phyloP scores from a whole-genome alignment of 2,113 vertebrate species.

The Puffinus mauretanicus region DNA sequence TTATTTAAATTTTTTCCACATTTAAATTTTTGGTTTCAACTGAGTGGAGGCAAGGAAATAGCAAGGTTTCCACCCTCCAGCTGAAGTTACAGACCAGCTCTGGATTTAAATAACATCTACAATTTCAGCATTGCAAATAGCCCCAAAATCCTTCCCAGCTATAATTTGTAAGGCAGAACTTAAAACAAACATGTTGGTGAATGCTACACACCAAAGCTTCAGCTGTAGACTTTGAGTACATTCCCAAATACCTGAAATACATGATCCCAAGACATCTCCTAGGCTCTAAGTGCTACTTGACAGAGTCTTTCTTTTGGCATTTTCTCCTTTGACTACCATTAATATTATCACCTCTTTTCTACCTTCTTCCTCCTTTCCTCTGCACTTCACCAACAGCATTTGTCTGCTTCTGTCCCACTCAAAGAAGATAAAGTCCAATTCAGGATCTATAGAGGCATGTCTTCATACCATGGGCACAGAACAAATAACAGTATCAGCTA shows the following conservation, averaged over 20 bases:
- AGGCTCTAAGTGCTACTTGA: neutral
- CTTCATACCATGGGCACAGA: neutral
- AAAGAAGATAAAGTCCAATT: accelerated
- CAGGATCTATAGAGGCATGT: neutral
- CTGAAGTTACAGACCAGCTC: slow-evolving; percentile 40
- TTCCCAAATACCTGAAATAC: neutral
- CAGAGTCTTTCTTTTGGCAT: neutral
- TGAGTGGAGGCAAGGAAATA: slow-evolving; percentile 23
- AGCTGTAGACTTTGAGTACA: neutral
- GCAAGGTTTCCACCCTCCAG: slow-evolving; percentile 48
- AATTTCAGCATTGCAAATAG: slow-evolving; percentile 16
- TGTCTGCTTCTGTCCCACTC: neutral
- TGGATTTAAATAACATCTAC: slow-evolving; percentile 47
- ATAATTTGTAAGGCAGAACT: neutral
- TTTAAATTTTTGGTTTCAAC: slow-evolving; percentile 33
- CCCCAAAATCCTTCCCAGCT: neutral
- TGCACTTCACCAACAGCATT: neutral
- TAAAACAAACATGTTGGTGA: neutral
- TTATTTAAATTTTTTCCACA: slow-evolving; percentile 58
- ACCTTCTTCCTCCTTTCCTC: neutral
- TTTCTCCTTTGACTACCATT: neutral
- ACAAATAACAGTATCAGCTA: neutral
- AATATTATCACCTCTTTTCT: neutral
- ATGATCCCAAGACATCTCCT: neutral
- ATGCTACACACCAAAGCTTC: neutral